Evolutionary conservation across 2,113 vertebrate genomes (phyloP), one percentile per base, ranked within the genome.

Genomic region (Rhabdomys dilectus): DNA sequence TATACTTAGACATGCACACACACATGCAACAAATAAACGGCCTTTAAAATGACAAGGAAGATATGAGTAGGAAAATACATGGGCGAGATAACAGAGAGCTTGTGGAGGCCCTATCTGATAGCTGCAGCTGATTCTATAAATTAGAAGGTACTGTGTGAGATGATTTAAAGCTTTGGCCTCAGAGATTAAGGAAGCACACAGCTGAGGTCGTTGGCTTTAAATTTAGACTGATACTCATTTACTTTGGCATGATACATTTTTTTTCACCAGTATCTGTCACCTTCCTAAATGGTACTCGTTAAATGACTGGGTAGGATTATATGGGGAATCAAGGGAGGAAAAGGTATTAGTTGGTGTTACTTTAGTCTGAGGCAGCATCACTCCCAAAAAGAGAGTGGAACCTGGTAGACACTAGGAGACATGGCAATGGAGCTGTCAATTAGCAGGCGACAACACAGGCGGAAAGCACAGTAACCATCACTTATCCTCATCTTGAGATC

Each of bases 301-400:
- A 80, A 96, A 91, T 58, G 21, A 64, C 81, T 86, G 17, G 42
- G 53, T 78, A 21, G 60, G n/a, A 60, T 96, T 94, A 89, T 86
- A 86, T 89, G 29, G 48, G 68, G 81, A 45, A 9, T 0, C 7
- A 7, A 45, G 36, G 16, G 31, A 62, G 29, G 24, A 64, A 81
- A 70, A 3, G 4, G 31, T 62, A 68, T 88, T 84, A 88, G 45
- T 92, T 70, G 64, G 17, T 88, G 64, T 70, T 16, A 48, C 7
- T 42, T 85, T 88, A 73, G 70, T 72, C 42, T 48, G 36, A 82
- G 89, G 93, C 91, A 94, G 80, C 39, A 84, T 60, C 29, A 64
- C 92, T 86, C 89, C 75, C 88, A 75, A 87, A 92, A 58, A 68
- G 80, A 88, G 24, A 90, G 53, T 39, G 89, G 77, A 84, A 88